Evolutionary conservation across 2,797 vertebrate species (phyloP), one percentile per base, ranked within the genome.

Genomic region (Hoplostethus mediterraneus): DNA sequence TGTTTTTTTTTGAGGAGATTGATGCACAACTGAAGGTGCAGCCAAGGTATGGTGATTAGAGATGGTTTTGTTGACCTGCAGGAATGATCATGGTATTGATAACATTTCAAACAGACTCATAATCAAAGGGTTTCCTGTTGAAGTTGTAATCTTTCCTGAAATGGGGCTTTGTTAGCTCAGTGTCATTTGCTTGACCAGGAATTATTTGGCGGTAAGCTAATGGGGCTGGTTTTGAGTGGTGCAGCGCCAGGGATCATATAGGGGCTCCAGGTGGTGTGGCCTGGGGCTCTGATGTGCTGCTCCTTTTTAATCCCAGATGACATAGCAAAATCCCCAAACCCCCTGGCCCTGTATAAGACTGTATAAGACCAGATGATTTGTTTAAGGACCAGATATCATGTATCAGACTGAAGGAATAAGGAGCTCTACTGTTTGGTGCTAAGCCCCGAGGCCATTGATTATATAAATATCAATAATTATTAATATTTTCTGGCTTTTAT

Each of bases 81-180:
- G 87, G 89, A 89, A 89, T 83, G 94, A 94, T 94, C 88, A 80
- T 86, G 92, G 84, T 92, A 94, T 94, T 89, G 88, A 95, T 95
- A 94, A 93, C 86, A 89, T 94, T 95, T 94, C 92, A 95, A 95
- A 93, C 93, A 92, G 93, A 91, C 87, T 92, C 82, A 80, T 89
- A 94, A 94, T 94, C 86, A 92, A 95, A 95, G 94, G 92, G 84
- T 93, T 93, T 94, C 90, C 92, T 95, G 92, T 95, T 93, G 81
- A 81, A 89, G 77, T 93, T 91, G 92, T 95, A 95, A 95, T 95
- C 95, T 95, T 91, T 86, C 81, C 90, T 95, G 92, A 94, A 95
- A 92, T 71, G 86, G 81, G 84, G 81, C 93, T 93, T 95, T 95
- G 92, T 95, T 90, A 81, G 83, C 80, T 75, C 84, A 64, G 75